Percentiles rank a stretch among this genome's conserved stretches.
Evolutionary conservation across 2,888 invertebrate genomes (phyloP).

Genomic region (Pandemis heparana): DNA sequence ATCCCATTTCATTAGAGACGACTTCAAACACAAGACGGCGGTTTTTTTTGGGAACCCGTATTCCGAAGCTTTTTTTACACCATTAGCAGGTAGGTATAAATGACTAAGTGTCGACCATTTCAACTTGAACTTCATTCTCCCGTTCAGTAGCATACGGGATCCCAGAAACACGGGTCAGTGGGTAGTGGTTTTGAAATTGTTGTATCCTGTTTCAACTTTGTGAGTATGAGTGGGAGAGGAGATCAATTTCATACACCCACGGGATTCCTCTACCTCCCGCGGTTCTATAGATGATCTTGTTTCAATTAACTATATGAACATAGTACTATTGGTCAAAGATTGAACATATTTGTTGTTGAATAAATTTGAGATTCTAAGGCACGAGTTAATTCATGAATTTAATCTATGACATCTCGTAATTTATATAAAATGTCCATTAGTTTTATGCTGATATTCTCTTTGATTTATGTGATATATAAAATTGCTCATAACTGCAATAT

Average conservation of each 20-base stretch:
- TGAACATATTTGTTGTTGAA: conserved; percentile 33
- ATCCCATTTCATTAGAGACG: conserved; percentile 67
- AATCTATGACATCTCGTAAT: background rate
- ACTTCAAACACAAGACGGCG: conserved; percentile 56
- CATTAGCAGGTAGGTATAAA: conserved; percentile 63
- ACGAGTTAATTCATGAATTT: background rate
- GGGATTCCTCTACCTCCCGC: conserved; percentile 61
- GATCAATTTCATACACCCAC: conserved; percentile 65
- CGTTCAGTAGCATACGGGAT: conserved; percentile 1
- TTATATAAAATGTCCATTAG: background rate
- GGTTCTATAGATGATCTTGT: conserved; percentile 67
- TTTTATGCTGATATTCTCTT: background rate
- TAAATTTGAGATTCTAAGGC: conserved; percentile 21
- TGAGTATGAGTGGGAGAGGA: conserved; percentile 53
- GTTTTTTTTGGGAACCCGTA: conserved; percentile 44
- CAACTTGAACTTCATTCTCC: conserved; percentile 14
- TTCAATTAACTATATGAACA: conserved; percentile 72
- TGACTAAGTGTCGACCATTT: conserved; percentile 41
- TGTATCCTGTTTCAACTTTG: conserved; percentile 47
- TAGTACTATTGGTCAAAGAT: conserved; percentile 44
- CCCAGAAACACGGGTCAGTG: conserved; percentile 12
- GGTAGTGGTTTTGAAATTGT: conserved; percentile 27
- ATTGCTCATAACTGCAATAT: background rate
- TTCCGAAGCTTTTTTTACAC: conserved; percentile 55
- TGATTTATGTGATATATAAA: background rate